Evolutionary conservation across 2,113 vertebrate genomes (phyloP).

Genomic region (Sardina pilchardus): DNA sequence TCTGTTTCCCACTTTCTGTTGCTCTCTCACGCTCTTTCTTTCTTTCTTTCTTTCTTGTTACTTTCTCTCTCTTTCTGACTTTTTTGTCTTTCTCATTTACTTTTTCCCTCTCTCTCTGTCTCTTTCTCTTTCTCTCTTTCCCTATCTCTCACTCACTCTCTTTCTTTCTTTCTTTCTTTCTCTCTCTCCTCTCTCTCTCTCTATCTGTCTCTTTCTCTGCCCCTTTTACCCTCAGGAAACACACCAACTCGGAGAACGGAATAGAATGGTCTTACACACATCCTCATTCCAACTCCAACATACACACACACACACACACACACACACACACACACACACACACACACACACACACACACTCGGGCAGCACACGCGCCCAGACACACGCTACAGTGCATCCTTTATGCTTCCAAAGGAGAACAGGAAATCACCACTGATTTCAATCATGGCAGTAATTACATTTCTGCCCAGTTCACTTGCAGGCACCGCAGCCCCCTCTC

Average conservation of each 20-base stretch:
- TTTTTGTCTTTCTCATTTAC: neutral
- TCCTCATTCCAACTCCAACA: neutral
- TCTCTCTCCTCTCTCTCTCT: neutral
- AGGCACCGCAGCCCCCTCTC: neutral
- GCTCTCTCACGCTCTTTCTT: too few species aligned
- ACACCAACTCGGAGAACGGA: neutral
- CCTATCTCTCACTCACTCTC: neutral
- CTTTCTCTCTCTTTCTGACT: neutral
- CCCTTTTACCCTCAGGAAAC: neutral
- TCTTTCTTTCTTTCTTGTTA: neutral
- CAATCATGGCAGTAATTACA: slow-evolving; percentile 7
- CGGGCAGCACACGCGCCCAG: neutral
- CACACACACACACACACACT: neutral
- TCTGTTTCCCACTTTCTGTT: neutral
- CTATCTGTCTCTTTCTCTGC: neutral
- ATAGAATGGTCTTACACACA: neutral
- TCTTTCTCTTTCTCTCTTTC: neutral
- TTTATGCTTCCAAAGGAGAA: neutral
- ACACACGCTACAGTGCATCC: neutral
- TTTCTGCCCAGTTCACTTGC: neutral
- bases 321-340: neutral
- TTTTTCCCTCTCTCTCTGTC: too few species aligned
- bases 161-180: neutral
- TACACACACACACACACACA: neutral
- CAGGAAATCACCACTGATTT: slow-evolving; percentile 4